These are phyloP conservation scores for Dipodomys stephensi DNA, from an alignment of 2,113 vertebrate genomes.

Conservation along the genomic window DNA sequence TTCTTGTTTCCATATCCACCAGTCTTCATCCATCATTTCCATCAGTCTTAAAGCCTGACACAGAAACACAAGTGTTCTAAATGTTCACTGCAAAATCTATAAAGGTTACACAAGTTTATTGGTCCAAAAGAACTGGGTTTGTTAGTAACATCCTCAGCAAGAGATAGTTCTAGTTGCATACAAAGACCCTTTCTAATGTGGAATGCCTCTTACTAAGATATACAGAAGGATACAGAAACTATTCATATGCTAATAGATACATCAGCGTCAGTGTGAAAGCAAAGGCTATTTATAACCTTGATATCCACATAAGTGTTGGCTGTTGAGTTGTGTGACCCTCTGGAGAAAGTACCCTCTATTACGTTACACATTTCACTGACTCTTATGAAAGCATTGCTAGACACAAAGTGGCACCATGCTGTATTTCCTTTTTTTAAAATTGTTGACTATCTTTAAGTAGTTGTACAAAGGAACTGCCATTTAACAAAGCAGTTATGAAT, in stretches of 20 bases:
- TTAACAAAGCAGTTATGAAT: no score
- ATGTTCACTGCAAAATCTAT: neutral
- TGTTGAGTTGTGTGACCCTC: neutral
- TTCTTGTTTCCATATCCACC: neutral
- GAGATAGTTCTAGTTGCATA: neutral
- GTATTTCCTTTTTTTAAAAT: neutral
- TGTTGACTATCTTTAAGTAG: no score
- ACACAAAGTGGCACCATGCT: neutral
- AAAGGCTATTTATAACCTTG: neutral
- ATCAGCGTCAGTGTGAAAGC: neutral
- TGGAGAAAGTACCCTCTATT: neutral
- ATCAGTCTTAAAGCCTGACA: neutral
- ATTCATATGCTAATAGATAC: neutral
- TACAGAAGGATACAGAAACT: neutral
- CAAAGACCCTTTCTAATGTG: neutral
- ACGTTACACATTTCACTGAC: neutral
- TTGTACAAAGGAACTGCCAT: no score
- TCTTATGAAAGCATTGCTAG: neutral
- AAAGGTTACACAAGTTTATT: neutral
- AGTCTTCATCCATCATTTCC: neutral
- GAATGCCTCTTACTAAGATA: neutral
- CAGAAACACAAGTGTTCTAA: constrained; percentile 28
- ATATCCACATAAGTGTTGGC: neutral
- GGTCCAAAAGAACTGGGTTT: no score
- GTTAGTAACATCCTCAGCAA: neutral